A percentile compares a stretch with the other conserved stretches of the same genome.
Conservation (phyloP, 2,797 vertebrate species). For the Chelmon rostratus region DNA sequence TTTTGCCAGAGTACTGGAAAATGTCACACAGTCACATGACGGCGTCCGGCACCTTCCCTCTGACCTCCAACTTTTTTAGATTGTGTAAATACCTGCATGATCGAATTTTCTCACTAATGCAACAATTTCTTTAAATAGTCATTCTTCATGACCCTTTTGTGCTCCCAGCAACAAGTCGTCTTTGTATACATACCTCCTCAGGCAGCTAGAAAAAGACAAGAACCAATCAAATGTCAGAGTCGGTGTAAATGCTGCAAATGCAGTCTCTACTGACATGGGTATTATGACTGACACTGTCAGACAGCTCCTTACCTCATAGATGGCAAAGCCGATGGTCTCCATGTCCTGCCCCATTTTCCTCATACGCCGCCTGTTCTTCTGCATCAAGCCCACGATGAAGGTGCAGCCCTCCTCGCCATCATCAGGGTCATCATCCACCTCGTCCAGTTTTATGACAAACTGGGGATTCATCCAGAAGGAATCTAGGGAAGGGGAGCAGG, state of each 20-base stretch:
- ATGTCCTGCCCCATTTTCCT: slow-evolving; percentile 73
- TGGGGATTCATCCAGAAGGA: slow-evolving; percentile 82
- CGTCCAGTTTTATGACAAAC: slow-evolving; percentile 80
- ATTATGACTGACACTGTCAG: neutral
- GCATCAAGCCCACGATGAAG: slow-evolving; percentile 81
- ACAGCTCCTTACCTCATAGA: slow-evolving; percentile 71
- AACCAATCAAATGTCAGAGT: slow-evolving; percentile 28
- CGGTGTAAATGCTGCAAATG: neutral
- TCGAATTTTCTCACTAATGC: no score
- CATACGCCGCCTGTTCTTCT: slow-evolving; percentile 75
- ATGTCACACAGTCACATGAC: slow-evolving; percentile 23
- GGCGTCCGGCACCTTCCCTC: neutral
- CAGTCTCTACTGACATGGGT: neutral
- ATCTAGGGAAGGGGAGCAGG: slow-evolving; percentile 44
- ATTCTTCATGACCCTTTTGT: neutral
- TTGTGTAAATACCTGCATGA: neutral
- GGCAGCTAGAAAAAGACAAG: slow-evolving; percentile 82
- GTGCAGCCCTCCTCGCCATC: slow-evolving; percentile 78
- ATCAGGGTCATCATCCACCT: slow-evolving; percentile 77
- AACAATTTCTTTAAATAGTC: neutral
- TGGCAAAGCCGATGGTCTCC: slow-evolving; percentile 80
- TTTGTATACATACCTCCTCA: slow-evolving; percentile 81
- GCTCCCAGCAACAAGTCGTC: neutral
- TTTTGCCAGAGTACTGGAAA: slow-evolving; percentile 80
- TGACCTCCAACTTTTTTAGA: neutral